Percentiles rank a stretch among this genome's conserved stretches.
Evolutionary conservation across 2,113 vertebrate genomes (phyloP).

Genomic region (Calypte anna): DNA sequence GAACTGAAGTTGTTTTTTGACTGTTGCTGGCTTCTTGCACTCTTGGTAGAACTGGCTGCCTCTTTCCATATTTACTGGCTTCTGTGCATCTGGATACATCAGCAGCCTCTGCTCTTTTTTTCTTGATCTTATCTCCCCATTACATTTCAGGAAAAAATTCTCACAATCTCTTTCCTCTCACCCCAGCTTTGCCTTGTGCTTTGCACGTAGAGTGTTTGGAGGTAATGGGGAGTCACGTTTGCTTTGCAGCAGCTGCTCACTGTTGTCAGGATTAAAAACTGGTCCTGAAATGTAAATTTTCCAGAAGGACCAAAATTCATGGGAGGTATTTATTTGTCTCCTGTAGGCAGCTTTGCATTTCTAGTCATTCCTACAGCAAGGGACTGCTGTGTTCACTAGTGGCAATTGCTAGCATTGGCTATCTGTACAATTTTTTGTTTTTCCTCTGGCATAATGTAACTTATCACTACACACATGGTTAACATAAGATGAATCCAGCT

Average conservation of each 20-base stretch:
- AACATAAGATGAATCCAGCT: neutral
- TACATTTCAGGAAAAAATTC: constrained; percentile 14
- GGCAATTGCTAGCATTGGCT: neutral
- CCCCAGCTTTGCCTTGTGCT: neutral
- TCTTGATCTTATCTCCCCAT: constrained; percentile 15
- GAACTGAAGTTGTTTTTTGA: neutral
- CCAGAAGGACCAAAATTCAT: neutral
- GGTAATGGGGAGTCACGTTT: neutral
- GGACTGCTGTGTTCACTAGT: neutral
- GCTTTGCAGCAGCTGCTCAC: neutral
- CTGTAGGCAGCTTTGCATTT: neutral
- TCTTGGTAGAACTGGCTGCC: neutral
- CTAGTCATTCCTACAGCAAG: neutral
- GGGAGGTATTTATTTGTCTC: neutral
- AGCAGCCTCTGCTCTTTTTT: constrained; percentile 16
- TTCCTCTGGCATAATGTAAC: accelerated
- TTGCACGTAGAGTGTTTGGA: neutral
- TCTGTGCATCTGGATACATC: neutral
- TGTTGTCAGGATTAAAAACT: neutral
- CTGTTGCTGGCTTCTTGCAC: neutral
- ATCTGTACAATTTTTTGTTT: neutral
- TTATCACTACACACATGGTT: neutral
- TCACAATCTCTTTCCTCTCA: neutral
- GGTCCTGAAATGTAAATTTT: neutral
- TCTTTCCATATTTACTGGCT: neutral